Evolutionary conservation across 2,113 vertebrate species (phyloP), one percentile per base, ranked within the genome.

Genomic region (Ophiodon elongatus): DNA sequence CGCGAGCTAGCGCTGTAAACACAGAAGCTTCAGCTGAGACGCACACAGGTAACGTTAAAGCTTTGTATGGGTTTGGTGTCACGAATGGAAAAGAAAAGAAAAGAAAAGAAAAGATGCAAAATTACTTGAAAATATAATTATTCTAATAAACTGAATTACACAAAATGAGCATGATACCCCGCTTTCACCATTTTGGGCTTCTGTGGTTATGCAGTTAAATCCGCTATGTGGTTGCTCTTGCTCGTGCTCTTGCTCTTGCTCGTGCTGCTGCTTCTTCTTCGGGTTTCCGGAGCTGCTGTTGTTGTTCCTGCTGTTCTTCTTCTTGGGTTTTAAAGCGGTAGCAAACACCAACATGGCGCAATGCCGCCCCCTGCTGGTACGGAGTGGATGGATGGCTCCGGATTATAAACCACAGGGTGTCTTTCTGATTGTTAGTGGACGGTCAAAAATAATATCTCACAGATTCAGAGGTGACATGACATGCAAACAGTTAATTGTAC

Each of bases 401-500:
- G n/a, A 27, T 14, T 6, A 25, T 31, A 6, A 29, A 31, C 14
- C 65, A 45, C 8, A 54, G 11, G 0, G 29, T n/a, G 6, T 19
- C 25, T 29, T 66, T 29, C 15, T 10, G 11, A 29, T 59, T 19
- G n/a, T 21, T 62, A 35, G 4, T 35, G 37, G 50, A 66, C 21
- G 11, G 13, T 50, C 2, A 63, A 57, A 45, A 57, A 45, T 39
- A 5, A 33, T 1, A 45, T 52, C 11, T 54, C 13, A 41, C 33
- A 35, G 8, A 45, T 31, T 62, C 43, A 62, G 41, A 73, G 47
- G 37, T 11, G 33, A 50, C 15, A 37, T 41, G n/a, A 4, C 41
- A 79, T 71, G 47, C 8, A 79, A 43, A 62, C 0, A 21, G 14
- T 75, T 73, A 76, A 85, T 19, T 64, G 4, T 67, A 68, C 15